Evolutionary conservation across 2,113 vertebrate species (phyloP).

Genomic region (Pycnonotus jocosus): DNA sequence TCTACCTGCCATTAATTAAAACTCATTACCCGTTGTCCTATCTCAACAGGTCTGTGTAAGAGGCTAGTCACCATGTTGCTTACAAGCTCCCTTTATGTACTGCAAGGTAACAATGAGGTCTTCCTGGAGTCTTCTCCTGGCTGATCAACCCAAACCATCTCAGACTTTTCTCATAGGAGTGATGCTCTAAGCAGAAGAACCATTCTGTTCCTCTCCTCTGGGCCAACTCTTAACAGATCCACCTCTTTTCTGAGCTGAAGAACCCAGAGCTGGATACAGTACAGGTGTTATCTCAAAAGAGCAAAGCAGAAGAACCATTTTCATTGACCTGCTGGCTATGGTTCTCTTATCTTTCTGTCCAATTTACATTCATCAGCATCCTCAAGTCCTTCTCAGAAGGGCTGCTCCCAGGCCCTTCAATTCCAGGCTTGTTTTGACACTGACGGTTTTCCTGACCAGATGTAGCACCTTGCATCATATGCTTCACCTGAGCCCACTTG

Average conservation of each 20-base stretch:
- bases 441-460: neutral
- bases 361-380: neutral
- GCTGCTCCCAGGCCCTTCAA: neutral
- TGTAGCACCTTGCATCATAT: neutral
- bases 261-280: neutral
- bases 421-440: neutral
- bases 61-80: neutral
- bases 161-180: neutral
- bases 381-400: neutral
- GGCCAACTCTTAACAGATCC: neutral
- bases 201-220: neutral
- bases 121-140: neutral
- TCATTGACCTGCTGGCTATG: accelerated
- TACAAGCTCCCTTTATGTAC: neutral
- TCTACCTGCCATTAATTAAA: neutral
- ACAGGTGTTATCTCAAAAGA: neutral
- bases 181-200: neutral
- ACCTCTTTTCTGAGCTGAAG: neutral
- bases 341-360: neutral
- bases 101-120: neutral
- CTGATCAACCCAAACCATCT: neutral
- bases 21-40: neutral
- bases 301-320: neutral
- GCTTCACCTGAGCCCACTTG: neutral
- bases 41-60: neutral